A percentile compares a stretch with the other conserved stretches of the same genome.
phyloP scores from a whole-genome alignment of 2,888 invertebrate species.

The Pristionchus fissidentatus region DNA sequence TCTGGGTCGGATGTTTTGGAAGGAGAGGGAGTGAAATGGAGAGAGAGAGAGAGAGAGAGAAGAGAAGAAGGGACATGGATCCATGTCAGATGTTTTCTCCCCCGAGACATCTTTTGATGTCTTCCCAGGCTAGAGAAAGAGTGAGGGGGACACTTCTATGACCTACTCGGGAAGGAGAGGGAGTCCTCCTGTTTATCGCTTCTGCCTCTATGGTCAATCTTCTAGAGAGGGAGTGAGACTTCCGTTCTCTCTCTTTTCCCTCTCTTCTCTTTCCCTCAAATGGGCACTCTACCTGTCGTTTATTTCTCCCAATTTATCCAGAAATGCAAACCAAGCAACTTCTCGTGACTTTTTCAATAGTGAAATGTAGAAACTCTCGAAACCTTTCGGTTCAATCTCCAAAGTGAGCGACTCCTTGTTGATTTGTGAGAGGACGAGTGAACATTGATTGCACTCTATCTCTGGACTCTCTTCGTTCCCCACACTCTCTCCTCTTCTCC shows the following conservation, averaged over 20 bases:
- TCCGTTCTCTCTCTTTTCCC: constrained; percentile 9
- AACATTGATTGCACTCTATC: constrained; percentile 30
- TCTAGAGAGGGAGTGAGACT: not conserved
- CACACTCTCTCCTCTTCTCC: not conserved
- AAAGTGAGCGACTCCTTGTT: not conserved
- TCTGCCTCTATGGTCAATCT: constrained; percentile 10
- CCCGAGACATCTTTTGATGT: too few relatives aligned
- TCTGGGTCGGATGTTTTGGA: not conserved
- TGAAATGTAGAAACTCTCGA: constrained; percentile 2
- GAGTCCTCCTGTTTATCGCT: constrained; percentile 12
- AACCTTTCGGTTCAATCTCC: not conserved
- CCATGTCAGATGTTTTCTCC: not conserved
- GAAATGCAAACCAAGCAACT: too few relatives aligned
- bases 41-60: not conserved
- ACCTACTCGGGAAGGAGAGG: not conserved
- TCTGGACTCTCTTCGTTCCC: not conserved
- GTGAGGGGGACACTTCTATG: not conserved
- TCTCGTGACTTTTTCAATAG: too few relatives aligned
- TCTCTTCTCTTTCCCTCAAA: constrained; percentile 1
- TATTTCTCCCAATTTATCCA: not conserved
- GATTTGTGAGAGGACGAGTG: constrained; percentile 1
- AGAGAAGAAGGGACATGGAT: not conserved
- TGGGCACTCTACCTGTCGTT: not conserved
- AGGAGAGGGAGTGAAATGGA: not conserved
- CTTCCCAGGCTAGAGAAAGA: not conserved